Conservation (phyloP, 2,113 vertebrate species). For the Megaptera novaeangliae region DNA sequence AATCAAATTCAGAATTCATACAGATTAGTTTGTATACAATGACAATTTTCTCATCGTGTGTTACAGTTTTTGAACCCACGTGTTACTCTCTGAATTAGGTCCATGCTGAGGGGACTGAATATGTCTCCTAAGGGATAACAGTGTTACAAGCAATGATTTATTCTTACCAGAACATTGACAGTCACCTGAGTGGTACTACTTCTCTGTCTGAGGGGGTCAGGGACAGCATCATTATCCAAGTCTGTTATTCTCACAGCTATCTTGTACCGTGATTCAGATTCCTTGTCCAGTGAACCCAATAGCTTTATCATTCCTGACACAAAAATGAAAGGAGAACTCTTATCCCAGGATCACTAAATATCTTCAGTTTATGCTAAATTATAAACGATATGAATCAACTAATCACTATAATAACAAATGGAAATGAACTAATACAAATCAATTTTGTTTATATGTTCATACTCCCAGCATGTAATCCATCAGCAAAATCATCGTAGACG, state of each 20-base stretch:
- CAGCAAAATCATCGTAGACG: not conserved
- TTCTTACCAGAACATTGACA: conserved; percentile 56
- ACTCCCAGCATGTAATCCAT: not conserved
- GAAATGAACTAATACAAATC: not conserved
- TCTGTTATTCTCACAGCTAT: not conserved
- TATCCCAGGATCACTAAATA: not conserved
- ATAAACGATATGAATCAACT: not conserved
- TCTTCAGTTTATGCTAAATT: not conserved
- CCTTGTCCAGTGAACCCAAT: conserved; percentile 24
- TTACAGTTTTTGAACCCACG: not conserved
- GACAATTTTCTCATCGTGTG: not conserved
- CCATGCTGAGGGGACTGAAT: not conserved
- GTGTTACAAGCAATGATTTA: not conserved
- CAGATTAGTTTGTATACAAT: not conserved
- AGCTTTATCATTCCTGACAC: conserved; percentile 41
- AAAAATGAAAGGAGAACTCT: not conserved
- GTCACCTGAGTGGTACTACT: conserved; percentile 32
- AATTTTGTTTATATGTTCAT: not conserved
- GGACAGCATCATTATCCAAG: conserved; percentile 26
- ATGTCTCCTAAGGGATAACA: not conserved
- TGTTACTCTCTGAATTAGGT: not conserved
- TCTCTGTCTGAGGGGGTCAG: conserved; percentile 38
- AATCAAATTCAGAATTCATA: not conserved
- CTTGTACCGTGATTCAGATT: conserved; percentile 36
- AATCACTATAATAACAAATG: not conserved